A percentile compares a stretch with the other conserved stretches of the same genome.
phyloP scores from a whole-genome alignment of 2,113 vertebrate species.

The Manacus vitellinus region DNA sequence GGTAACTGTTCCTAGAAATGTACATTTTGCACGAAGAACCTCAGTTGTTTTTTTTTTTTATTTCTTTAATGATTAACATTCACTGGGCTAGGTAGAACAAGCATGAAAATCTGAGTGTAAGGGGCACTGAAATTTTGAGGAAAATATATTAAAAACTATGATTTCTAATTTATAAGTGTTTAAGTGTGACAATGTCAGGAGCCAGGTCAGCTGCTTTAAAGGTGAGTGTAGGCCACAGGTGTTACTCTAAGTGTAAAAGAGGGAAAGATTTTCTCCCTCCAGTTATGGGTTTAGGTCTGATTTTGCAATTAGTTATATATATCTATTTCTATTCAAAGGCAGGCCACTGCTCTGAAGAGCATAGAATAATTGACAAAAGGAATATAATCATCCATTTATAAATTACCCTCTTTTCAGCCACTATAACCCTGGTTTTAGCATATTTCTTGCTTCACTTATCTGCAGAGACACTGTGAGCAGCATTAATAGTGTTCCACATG shows the following conservation, averaged over 20 bases:
- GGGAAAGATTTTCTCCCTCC: neutral
- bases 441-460: neutral
- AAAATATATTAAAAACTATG: neutral
- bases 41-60: rapidly evolving
- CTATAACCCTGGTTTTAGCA: neutral
- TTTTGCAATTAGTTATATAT: neutral
- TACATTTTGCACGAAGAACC: neutral
- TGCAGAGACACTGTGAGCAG: neutral
- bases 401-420: neutral
- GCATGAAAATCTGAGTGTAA: neutral
- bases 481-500: neutral
- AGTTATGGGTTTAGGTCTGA: neutral
- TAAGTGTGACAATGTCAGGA: neutral
- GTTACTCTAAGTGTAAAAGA: neutral
- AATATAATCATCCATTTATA: neutral
- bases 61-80: neutral
- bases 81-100: neutral
- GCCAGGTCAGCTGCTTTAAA: neutral
- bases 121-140: neutral
- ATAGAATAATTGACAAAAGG: neutral
- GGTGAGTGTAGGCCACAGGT: neutral
- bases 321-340: neutral
- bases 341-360: neutral
- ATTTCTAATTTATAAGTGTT: neutral
- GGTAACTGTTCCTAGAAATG: neutral